Evolutionary conservation across 2,797 vertebrate genomes (phyloP).

Genomic region (Glyptemys insculpta): DNA sequence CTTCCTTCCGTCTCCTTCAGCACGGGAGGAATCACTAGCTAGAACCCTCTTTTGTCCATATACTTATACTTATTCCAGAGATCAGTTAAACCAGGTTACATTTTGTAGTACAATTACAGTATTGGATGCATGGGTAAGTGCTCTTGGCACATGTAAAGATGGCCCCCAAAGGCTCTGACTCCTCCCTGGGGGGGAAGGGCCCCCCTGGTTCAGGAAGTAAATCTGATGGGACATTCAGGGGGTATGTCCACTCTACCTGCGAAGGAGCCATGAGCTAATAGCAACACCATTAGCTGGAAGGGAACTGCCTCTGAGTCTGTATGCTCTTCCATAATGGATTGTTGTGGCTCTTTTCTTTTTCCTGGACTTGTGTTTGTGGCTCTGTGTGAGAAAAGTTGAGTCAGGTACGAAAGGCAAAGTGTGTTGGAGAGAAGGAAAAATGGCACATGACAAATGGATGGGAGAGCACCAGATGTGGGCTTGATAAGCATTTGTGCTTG

Average conservation of each 20-base stretch:
- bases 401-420: background rate
- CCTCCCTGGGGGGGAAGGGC: background rate
- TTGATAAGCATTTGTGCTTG: slow-evolving; percentile 32
- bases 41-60: background rate
- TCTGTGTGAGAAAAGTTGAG: background rate
- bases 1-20: background rate
- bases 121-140: background rate
- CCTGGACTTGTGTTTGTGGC: background rate
- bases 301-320: background rate
- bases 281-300: background rate
- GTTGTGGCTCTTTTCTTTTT: background rate
- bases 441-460: background rate
- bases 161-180: accelerated
- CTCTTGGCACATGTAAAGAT: background rate
- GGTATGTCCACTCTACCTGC: accelerated
- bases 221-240: background rate
- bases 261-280: background rate
- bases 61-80: background rate
- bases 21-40: background rate
- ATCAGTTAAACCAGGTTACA: accelerated
- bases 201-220: background rate
- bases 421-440: background rate
- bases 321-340: background rate
- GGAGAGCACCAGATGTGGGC: background rate
- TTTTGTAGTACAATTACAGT: background rate